Percentiles rank a stretch among this genome's conserved stretches.
Evolutionary conservation across 2,113 vertebrate species (phyloP).

Genomic region (Scatophagus argus): DNA sequence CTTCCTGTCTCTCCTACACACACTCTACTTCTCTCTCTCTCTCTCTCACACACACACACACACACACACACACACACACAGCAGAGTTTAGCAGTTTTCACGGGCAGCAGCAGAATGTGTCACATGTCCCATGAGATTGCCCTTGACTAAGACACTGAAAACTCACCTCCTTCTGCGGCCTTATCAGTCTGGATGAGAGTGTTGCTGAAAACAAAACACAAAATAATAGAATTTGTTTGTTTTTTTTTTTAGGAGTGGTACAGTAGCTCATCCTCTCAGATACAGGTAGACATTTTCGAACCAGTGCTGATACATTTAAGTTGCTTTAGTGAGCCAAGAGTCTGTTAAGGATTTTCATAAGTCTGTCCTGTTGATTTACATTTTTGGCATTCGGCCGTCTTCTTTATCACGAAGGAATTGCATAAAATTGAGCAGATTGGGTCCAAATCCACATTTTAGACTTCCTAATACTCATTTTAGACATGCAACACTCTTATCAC

Average conservation of each 20-base stretch:
- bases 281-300: neutral
- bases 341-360: constrained; percentile 8
- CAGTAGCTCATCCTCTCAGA: constrained; percentile 15
- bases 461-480: constrained; percentile 6
- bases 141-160: constrained; percentile 42
- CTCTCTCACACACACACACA: neutral
- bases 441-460: no score
- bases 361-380: constrained; percentile 15
- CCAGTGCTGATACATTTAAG: neutral
- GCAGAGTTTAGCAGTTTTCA: constrained; percentile 16
- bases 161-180: constrained; percentile 2
- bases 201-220: constrained; percentile 17
- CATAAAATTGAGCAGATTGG: neutral
- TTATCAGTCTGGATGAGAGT: constrained; percentile 29
- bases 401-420: neutral
- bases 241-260: neutral
- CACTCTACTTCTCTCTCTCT: neutral
- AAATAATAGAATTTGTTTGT: constrained; percentile 12
- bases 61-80: neutral
- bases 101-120: constrained; percentile 24
- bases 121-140: constrained; percentile 35
- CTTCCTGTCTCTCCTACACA: neutral
- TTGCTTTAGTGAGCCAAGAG: neutral
- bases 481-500: neutral
- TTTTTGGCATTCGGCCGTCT: neutral